phyloP scores from a whole-genome alignment of 2,888 invertebrate species.

The Cheilosia vernalis region DNA sequence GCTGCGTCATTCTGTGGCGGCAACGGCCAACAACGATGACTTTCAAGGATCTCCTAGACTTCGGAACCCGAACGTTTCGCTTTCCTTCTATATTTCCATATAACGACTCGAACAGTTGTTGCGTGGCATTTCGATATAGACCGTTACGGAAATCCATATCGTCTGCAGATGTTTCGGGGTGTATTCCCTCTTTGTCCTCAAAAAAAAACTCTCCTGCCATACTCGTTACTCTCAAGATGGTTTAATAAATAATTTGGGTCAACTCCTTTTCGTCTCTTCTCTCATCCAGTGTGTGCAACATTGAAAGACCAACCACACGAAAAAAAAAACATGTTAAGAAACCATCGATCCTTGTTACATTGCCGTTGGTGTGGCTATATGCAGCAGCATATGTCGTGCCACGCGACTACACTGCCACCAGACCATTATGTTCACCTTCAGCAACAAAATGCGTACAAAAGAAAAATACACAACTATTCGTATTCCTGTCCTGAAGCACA shows the following conservation, averaged over 20 bases:
- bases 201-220: constrained; percentile 33
- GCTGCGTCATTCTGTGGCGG: constrained; percentile 67
- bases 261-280: constrained; percentile 54
- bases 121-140: constrained; percentile 57
- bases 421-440: constrained; percentile 43
- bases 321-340: constrained; percentile 5
- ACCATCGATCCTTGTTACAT: constrained; percentile 66
- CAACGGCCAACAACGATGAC: constrained; percentile 19
- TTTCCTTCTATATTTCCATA: constrained; percentile 62
- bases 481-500: constrained; percentile 55
- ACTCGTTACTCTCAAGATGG: constrained; percentile 18
- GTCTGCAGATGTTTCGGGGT: constrained; percentile 67
- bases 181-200: constrained; percentile 38
- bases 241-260: constrained; percentile 73
- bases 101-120: constrained; percentile 73
- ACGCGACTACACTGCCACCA: constrained; percentile 62
- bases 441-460: constrained; percentile 21
- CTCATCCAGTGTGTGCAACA: constrained; percentile 52
- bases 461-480: constrained; percentile 40
- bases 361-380: constrained; percentile 33
- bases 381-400: constrained; percentile 68
- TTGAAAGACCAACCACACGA: constrained; percentile 19
- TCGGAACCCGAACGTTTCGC: constrained; percentile 29
- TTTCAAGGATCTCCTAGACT: constrained; percentile 22
- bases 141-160: constrained; percentile 69